phyloP scores from a whole-genome alignment of 2,888 invertebrate species.

The Rotaria magnacalcarata region DNA sequence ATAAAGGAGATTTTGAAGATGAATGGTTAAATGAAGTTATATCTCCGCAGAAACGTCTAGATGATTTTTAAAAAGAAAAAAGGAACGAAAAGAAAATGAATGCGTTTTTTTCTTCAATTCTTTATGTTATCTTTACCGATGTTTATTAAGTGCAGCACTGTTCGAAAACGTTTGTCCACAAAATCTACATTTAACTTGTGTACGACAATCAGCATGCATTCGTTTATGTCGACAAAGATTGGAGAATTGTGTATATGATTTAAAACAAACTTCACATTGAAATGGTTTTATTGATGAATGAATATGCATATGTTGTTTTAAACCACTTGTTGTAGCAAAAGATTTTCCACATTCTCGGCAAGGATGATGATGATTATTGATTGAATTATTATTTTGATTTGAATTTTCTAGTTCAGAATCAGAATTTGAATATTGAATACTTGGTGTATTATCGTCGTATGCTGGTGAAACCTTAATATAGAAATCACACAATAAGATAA shows the following conservation, averaged over 20 bases:
- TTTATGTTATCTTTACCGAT: neutral
- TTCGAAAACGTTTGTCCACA: slow-evolving; percentile 37
- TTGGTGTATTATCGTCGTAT: slow-evolving; percentile 28
- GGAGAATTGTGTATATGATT: slow-evolving; percentile 47
- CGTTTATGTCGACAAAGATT: slow-evolving; percentile 47
- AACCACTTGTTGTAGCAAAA: slow-evolving; percentile 45
- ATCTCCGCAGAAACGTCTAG: slow-evolving; percentile 26
- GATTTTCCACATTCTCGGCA: slow-evolving; percentile 45
- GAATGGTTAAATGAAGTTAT: neutral
- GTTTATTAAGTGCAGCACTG: slow-evolving; percentile 37
- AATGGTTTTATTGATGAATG: slow-evolving; percentile 45
- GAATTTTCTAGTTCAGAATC: slow-evolving; percentile 30
- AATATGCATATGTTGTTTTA: slow-evolving; percentile 47
- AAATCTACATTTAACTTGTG: slow-evolving; percentile 36
- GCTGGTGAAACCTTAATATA: neutral
- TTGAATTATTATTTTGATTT: neutral
- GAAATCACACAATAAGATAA: neutral
- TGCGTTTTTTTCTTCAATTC: too few species aligned
- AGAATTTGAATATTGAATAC: slow-evolving; percentile 14
- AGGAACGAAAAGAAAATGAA: neutral
- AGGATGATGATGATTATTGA: slow-evolving; percentile 37
- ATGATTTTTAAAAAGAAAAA: neutral
- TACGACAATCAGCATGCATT: slow-evolving; percentile 45
- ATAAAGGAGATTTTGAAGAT: slow-evolving; percentile 10
- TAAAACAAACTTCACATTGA: slow-evolving; percentile 46